These are phyloP conservation scores for Cercopithecus mitis DNA, from an alignment of 2,797 vertebrate genomes.

Conservation along the genomic window DNA sequence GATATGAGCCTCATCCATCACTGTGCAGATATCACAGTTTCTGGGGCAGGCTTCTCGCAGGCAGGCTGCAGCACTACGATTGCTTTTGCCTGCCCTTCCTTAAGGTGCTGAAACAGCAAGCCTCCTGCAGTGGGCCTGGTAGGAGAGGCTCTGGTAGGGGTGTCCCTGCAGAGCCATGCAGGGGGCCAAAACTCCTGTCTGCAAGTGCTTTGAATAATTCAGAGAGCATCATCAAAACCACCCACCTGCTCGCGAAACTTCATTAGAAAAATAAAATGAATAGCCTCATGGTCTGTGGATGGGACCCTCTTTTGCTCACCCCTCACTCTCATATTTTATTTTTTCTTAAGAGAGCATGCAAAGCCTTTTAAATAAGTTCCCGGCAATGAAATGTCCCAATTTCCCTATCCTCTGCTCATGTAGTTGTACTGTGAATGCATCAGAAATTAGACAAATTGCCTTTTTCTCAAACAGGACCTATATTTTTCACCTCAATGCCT, in stretches of 20 bases:
- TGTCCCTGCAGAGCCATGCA: slow-evolving; percentile 56
- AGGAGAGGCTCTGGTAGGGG: slow-evolving; percentile 23
- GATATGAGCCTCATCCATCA: slow-evolving; percentile 70
- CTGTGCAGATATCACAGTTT: slow-evolving; percentile 57
- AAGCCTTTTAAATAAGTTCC: neutral
- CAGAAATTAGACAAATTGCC: rapidly evolving
- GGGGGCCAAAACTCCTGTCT: slow-evolving; percentile 54
- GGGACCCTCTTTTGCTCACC: neutral
- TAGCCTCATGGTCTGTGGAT: neutral
- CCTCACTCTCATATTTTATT: rapidly evolving
- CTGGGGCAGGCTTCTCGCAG: slow-evolving; percentile 65
- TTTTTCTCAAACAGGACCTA: neutral
- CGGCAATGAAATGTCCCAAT: neutral
- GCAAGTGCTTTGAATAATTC: neutral
- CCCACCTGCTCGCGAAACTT: neutral
- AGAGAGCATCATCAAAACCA: neutral
- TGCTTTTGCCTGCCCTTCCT: slow-evolving; percentile 45
- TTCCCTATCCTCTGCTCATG: neutral
- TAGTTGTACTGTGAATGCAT: rapidly evolving
- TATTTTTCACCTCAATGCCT: neutral
- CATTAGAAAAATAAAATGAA: rapidly evolving
- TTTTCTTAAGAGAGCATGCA: neutral
- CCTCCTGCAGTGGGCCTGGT: slow-evolving; percentile 66
- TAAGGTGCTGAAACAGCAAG: slow-evolving; percentile 67
- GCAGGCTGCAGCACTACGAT: slow-evolving; percentile 37